Evolutionary conservation across 1,140 invertebrate genomes (phyloP).

Genomic region (Harpegnathos saltator): DNA sequence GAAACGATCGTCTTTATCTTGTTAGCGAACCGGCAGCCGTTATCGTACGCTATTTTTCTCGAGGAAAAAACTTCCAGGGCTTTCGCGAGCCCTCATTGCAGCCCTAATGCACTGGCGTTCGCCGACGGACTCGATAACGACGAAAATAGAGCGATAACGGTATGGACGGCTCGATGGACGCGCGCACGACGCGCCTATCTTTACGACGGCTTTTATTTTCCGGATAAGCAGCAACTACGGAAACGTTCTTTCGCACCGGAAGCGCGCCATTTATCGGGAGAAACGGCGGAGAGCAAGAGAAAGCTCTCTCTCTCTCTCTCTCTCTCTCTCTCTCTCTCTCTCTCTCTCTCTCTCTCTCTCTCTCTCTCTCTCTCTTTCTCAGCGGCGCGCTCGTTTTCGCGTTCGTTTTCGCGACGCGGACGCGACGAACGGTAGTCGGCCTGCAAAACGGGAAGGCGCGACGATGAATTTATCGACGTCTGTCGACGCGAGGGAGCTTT

Average conservation of each 20-base stretch:
- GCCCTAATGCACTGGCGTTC: slow-evolving; percentile 49
- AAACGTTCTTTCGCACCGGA: slow-evolving; percentile 61
- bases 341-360: too few relatives aligned
- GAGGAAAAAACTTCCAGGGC: not conserved
- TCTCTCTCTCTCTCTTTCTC: too few relatives aligned
- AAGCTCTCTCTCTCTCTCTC: too few relatives aligned
- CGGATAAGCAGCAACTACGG: slow-evolving; percentile 68
- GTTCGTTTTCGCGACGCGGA: not conserved
- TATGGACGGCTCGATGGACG: slow-evolving; percentile 20
- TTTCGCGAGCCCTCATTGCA: slow-evolving; percentile 32
- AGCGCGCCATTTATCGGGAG: slow-evolving; percentile 43
- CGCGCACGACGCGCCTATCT: slow-evolving; percentile 52
- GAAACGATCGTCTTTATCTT: slow-evolving; percentile 46
- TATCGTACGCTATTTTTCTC: slow-evolving; percentile 6
- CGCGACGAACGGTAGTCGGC: slow-evolving; percentile 11
- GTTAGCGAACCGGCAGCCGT: slow-evolving; percentile 6
- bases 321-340: too few relatives aligned
- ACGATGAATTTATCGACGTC: slow-evolving; percentile 54
- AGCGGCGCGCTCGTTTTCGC: not conserved
- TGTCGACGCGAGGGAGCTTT: slow-evolving; percentile 43
- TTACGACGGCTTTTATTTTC: slow-evolving; percentile 70
- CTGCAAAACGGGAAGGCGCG: slow-evolving; percentile 52
- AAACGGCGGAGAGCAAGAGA: too few relatives aligned
- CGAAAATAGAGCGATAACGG: slow-evolving; percentile 36
- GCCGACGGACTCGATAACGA: slow-evolving; percentile 51